Base-by-base conservation (phyloP, 2,113 vertebrate genomes). In the Lota lota region DNA sequence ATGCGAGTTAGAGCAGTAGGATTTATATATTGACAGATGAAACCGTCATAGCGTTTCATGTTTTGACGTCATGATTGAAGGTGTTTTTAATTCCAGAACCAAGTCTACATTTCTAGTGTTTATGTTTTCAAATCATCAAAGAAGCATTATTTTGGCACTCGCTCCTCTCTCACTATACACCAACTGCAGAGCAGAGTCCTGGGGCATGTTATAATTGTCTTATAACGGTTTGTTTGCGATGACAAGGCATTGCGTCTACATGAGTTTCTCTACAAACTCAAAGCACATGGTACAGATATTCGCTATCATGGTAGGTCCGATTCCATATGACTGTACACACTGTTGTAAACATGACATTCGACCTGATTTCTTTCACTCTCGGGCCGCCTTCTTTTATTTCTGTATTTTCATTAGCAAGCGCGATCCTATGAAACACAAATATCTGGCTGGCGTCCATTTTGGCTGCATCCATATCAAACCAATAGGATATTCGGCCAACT, bases 261-360 rank as follows among this genome's bases (percentile, higher is more conserved):
- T 75, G 57, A 50, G 33, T 74, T 69, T 69, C 63, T 22, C 20
- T 17, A 63, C 24, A 19, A 78, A 83, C 75, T 53, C 51, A 58
- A 54, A 74, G 66, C 84, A 85, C 81, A 82, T 81, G 83, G 47
- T 59, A 20, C 64, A 77, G 17, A 22, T 64, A 74, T 84, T 75
- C 51, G 74, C 21, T 78, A 18, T 68, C 57, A 75, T 71, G 72
- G 73, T 66, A 85, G 72, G 65, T 66, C 70, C 21, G 59, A 47
- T 14, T 68, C 60, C 59, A 18, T 59, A 66, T 69, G 58, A 78
- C 63, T 69, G 57, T 20, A 66, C 20, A 22, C 20, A 65, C 19
- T 28, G 57, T 21, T 73, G 61, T 81, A 78, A 80, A 83, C 82
- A 81, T 24, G 53, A 67, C 65, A 21, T 68, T 71, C 28, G 53